Percentiles rank a stretch among this genome's conserved stretches.
phyloP scores from a whole-genome alignment of 1,140 invertebrate genomes.

The Tachypleus tridentatus region DNA sequence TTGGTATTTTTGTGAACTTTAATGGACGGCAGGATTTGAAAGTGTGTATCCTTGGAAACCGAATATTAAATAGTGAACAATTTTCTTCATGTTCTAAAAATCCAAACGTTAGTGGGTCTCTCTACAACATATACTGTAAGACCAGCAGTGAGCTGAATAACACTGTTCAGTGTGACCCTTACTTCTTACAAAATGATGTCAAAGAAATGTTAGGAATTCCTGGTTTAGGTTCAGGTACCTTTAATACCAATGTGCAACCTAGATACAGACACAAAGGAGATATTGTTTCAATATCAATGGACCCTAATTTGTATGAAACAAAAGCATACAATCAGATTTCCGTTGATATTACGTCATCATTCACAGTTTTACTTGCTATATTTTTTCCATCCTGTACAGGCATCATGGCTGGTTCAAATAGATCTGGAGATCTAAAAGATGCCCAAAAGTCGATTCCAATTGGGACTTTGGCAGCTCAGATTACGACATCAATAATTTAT shows the following conservation, averaged over 20 bases:
- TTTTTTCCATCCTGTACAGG: slow-evolving; percentile 96
- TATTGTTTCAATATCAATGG: slow-evolving; percentile 41
- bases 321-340: slow-evolving; percentile 58
- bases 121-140: slow-evolving; percentile 15
- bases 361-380: slow-evolving; percentile 96
- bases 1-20: slow-evolving; percentile 88
- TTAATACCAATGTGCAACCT: slow-evolving; percentile 1
- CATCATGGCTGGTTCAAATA: slow-evolving; percentile 99
- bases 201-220: slow-evolving; percentile 52
- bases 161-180: slow-evolving; percentile 54
- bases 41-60: slow-evolving; percentile 31
- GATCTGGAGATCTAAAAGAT: slow-evolving; percentile 97
- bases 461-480: slow-evolving; percentile 90
- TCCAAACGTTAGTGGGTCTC: slow-evolving; percentile 8
- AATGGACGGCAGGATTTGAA: slow-evolving; percentile 76
- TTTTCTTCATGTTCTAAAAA: slow-evolving; percentile 16
- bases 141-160: slow-evolving; percentile 3
- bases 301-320: slow-evolving; percentile 7
- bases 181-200: slow-evolving; percentile 46
- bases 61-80: slow-evolving; percentile 10
- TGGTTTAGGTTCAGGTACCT: slow-evolving; percentile 36
- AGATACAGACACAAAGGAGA: slow-evolving; percentile 57
- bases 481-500: slow-evolving; percentile 90
- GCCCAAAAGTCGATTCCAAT: slow-evolving; percentile 96
- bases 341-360: slow-evolving; percentile 84